Percentiles rank a stretch among this genome's conserved stretches.
Conservation (phyloP, 2,888 invertebrate species). For the Mycalesis mineus region DNA sequence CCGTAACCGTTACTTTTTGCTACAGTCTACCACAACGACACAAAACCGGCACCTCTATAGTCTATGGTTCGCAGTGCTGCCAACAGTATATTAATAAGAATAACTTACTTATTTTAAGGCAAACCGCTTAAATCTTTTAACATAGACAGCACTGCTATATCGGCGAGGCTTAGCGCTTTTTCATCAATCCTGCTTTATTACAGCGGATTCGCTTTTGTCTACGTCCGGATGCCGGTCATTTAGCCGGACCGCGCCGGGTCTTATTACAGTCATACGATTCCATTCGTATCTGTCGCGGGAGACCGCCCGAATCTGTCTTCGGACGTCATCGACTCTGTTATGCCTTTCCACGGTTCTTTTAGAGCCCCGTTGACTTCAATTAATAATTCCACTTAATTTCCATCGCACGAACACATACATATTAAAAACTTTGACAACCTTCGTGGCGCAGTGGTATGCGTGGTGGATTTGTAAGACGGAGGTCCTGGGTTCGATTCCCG, state of each 20-base stretch:
- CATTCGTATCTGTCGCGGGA: slow-evolving; percentile 72
- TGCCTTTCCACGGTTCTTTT: slow-evolving; percentile 43
- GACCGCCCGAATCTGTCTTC: slow-evolving; percentile 64
- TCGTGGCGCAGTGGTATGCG: too few species aligned
- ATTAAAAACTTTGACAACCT: too few species aligned
- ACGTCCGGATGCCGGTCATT: slow-evolving; percentile 73
- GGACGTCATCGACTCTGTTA: slow-evolving; percentile 57
- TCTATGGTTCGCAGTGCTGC: too few species aligned
- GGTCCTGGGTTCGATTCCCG: too few species aligned
- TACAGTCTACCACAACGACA: too few species aligned
- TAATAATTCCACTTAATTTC: background rate
- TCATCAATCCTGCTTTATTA: slow-evolving; percentile 80
- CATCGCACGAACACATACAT: too few species aligned
- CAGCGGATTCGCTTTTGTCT: slow-evolving; percentile 75
- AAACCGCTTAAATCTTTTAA: slow-evolving; percentile 27
- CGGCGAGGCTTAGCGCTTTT: slow-evolving; percentile 80
- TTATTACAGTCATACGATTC: slow-evolving; percentile 72
- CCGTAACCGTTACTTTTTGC: too few species aligned
- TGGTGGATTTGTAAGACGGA: too few species aligned
- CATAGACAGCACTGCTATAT: slow-evolving; percentile 55
- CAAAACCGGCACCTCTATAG: too few species aligned
- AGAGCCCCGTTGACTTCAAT: slow-evolving; percentile 1
- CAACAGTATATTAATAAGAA: too few species aligned
- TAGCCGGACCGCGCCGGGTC: slow-evolving; percentile 68
- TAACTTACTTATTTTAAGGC: background rate